A percentile compares a stretch with the other conserved stretches of the same genome.
Conservation (phyloP, 2,113 vertebrate genomes). For the Orientallactaga bullata region DNA sequence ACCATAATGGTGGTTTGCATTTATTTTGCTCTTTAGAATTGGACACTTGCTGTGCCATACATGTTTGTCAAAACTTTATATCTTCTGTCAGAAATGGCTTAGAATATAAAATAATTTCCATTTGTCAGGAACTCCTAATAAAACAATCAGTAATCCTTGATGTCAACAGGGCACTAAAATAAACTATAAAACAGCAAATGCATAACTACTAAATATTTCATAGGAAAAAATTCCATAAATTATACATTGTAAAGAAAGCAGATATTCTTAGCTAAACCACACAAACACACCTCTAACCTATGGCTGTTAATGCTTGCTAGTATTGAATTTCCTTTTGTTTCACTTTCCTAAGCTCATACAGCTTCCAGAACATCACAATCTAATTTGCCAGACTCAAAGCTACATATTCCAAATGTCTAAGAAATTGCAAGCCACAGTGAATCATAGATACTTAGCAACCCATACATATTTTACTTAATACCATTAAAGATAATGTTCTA, state of each 20-base stretch:
- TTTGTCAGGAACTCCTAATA: slow-evolving; percentile 85
- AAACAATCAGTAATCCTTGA: slow-evolving; percentile 82
- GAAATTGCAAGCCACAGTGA: slow-evolving; percentile 53
- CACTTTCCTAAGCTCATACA: slow-evolving; percentile 24
- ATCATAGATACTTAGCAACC: slow-evolving; percentile 45
- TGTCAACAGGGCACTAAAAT: slow-evolving; percentile 81
- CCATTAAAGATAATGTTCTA: slow-evolving; percentile 57
- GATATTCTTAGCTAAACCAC: slow-evolving; percentile 24
- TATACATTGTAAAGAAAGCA: slow-evolving; percentile 45
- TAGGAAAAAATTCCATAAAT: slow-evolving; percentile 30
- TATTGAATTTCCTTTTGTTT: slow-evolving; percentile 61
- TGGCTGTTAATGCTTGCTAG: not conserved
- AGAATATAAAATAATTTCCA: slow-evolving; percentile 87
- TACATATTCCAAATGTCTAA: slow-evolving; percentile 40
- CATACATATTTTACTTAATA: slow-evolving; percentile 64
- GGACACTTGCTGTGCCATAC: slow-evolving; percentile 92
- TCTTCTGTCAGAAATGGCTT: slow-evolving; percentile 91
- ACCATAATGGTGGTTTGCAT: slow-evolving; percentile 95
- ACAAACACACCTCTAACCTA: not conserved
- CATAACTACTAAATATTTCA: slow-evolving; percentile 67
- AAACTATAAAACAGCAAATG: slow-evolving; percentile 79
- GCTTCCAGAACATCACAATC: slow-evolving; percentile 33
- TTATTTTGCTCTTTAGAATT: slow-evolving; percentile 98
- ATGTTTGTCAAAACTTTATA: slow-evolving; percentile 92
- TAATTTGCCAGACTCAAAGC: slow-evolving; percentile 55